Conservation (phyloP, 2,888 invertebrate species). For the Drosophila nr. fundita region DNA sequence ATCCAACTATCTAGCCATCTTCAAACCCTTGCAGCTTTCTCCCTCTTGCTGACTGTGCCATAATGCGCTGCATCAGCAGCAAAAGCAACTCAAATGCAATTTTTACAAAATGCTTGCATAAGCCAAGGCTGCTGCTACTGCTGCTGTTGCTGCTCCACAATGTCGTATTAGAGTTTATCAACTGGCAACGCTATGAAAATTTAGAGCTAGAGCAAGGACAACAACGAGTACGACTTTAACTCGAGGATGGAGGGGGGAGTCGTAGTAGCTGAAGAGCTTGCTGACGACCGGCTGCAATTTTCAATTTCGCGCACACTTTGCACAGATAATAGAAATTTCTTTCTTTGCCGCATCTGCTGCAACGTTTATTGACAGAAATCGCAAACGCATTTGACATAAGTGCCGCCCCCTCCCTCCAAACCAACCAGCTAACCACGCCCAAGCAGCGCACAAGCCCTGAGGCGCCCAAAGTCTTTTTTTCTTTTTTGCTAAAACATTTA, state of each 20-base stretch:
- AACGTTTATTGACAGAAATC: conserved; percentile 78
- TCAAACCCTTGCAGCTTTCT: not conserved
- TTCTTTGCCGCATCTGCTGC: conserved; percentile 62
- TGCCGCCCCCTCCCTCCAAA: conserved; percentile 40
- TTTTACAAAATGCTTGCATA: conserved; percentile 77
- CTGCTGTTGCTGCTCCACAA: conserved; percentile 52
- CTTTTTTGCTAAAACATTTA: conserved; percentile 51
- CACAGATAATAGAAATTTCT: conserved; percentile 81
- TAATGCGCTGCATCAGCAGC: conserved; percentile 61
- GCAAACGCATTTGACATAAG: conserved; percentile 79
- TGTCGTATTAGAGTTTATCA: conserved; percentile 80
- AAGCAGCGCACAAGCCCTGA: not conserved
- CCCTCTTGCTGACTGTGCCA: conserved; percentile 43
- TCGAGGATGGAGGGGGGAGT: not conserved
- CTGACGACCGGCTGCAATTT: conserved; percentile 66
- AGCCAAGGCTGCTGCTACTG: conserved; percentile 64
- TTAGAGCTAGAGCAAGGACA: conserved; percentile 50
- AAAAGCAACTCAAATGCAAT: conserved; percentile 69
- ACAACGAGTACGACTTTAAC: conserved; percentile 6
- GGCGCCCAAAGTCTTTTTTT: conserved; percentile 23
- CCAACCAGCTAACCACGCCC: not conserved
- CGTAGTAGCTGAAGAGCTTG: not conserved
- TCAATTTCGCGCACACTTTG: conserved; percentile 81
- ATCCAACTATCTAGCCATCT: conserved; percentile 17
- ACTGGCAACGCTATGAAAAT: conserved; percentile 75